phyloP scores from a whole-genome alignment of 2,113 vertebrate species.

The Smithornis capensis region DNA sequence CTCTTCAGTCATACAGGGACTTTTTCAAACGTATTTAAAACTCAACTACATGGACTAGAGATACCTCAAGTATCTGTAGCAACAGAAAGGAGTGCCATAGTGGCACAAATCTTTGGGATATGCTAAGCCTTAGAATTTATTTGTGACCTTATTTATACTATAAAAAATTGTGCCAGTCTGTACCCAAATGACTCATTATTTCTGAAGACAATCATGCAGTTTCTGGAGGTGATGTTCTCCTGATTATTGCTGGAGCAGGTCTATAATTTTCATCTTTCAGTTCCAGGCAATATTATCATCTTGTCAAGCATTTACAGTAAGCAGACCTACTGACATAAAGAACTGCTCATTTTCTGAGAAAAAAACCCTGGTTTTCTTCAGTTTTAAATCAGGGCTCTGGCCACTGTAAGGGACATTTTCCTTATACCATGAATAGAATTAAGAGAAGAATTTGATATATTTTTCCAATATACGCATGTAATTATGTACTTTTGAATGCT shows the following conservation, averaged over 20 bases:
- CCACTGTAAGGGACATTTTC: neutral
- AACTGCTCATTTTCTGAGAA: neutral
- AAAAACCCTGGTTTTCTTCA: neutral
- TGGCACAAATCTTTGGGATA: neutral
- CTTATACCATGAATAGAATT: neutral
- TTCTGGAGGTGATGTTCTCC: neutral
- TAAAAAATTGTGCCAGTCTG: neutral
- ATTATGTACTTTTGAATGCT: neutral
- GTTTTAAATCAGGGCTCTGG: neutral
- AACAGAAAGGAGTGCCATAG: neutral
- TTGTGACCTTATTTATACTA: neutral
- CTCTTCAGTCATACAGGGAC: neutral
- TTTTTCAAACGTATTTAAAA: neutral
- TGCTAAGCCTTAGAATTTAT: neutral
- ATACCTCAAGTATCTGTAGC: neutral
- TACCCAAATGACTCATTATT: neutral
- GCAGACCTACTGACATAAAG: neutral
- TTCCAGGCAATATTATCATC: neutral
- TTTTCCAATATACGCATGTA: neutral
- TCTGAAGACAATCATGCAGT: neutral
- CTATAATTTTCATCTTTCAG: neutral
- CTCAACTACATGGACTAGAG: neutral
- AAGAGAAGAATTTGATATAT: neutral
- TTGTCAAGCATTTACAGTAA: rapidly evolving
- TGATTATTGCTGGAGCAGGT: neutral